phyloP scores from a whole-genome alignment of 2,888 invertebrate genomes.

The Lysandra coridon region DNA sequence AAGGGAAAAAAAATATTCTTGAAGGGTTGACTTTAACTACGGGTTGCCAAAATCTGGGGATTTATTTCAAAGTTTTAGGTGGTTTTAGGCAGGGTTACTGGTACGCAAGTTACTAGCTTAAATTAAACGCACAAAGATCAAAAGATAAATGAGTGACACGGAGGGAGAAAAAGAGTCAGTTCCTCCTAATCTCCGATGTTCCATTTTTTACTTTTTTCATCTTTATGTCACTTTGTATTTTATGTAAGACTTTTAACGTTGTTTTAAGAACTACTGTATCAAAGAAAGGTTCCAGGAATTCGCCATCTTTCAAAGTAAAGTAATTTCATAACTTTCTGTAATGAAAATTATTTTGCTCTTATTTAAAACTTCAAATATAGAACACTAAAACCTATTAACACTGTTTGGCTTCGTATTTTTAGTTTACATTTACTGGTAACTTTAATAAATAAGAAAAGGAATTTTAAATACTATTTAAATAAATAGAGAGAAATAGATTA shows the following conservation, averaged over 20 bases:
- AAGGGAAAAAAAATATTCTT: too few species aligned
- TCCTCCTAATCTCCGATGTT: not conserved
- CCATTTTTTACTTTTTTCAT: not conserved
- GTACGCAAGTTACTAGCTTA: not conserved
- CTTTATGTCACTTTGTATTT: not conserved
- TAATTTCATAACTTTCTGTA: not conserved
- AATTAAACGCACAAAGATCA: not conserved
- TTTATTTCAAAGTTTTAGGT: too few species aligned
- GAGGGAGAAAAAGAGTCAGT: not conserved
- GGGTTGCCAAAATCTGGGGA: not conserved
- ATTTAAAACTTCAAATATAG: not conserved
- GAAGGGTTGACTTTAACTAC: too few species aligned
- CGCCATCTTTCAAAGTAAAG: not conserved
- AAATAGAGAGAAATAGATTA: too few species aligned
- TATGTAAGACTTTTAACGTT: not conserved
- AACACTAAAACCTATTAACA: not conserved
- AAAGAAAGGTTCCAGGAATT: not conserved
- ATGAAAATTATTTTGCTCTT: not conserved
- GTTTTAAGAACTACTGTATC: not conserved
- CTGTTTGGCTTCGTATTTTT: not conserved
- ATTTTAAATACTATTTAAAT: too few species aligned
- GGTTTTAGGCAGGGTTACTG: too few species aligned
- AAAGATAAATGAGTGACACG: not conserved
- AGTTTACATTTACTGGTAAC: not conserved
- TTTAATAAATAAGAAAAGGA: not conserved